Base-by-base conservation (phyloP, 2,113 vertebrate genomes). In the Balaenoptera acutorostrata region DNA sequence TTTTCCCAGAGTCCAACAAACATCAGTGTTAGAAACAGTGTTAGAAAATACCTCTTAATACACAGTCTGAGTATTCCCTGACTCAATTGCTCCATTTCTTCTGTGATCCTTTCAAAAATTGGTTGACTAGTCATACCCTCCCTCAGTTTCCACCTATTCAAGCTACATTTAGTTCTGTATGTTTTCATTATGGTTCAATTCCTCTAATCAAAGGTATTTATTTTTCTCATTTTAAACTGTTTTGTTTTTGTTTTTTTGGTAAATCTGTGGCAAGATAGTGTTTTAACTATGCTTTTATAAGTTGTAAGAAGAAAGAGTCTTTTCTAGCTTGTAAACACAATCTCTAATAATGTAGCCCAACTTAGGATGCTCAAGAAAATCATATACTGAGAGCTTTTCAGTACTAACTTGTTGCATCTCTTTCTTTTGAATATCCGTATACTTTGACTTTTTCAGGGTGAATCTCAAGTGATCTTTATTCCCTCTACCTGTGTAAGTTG, bases 41-140 rank as follows among this genome's bases (percentile, higher is more conserved):
- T 85, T 84, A 89, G 68, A 75, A 96, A 97, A 74, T 93, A 14
- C 4, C 95, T 95, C 15, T 81, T 85, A 61, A 61, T 77, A 55
- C 11, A n/a, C 2, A 83, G 29, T 8, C 59, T 69, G 75, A 87
- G 11, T 96, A 61, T 92, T 83, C 20, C 23, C 10, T 72, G 41
- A 6, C 13, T 96, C 4, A 68, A 6, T 78, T 89, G 46, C 25
- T 74, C 46, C 33, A 20, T 90, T 96, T 95, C 66, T 90, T 88
- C 25, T 44, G 2, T 74, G 1, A 83, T 94, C 49, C n/a, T 41
- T 96, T 90, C 23, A 52, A 92, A 92, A 89, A 63, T 10, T 49
- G 8, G 14, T 59, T 89, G 63, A 57, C 52, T 64, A 27, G 39
- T 74, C 59, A 83, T 78, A 69, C 4, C 4, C 7, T 64, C 52